Evolutionary conservation across 35 echinoderm and acorn worm genomes (phyloP), one percentile per base, ranked within the genome.

Genomic region (Eucidaris tribuloides): DNA sequence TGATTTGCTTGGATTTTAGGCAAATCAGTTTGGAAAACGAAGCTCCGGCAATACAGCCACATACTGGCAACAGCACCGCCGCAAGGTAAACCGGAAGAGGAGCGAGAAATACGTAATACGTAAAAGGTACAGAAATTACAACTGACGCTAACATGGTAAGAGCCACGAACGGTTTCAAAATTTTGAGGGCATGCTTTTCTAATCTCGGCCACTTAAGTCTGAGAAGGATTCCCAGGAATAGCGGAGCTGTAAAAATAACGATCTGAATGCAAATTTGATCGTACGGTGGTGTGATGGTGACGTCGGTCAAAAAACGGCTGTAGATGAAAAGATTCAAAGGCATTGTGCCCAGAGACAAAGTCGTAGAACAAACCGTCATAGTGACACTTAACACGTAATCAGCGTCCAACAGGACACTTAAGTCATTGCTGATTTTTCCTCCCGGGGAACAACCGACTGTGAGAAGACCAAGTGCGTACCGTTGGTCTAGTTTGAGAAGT

Each of bases 341-440:
- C 82, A 85, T 85, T 46, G 65, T 85, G 34, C 82, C 82, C 5
- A 85, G 45, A 1, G 82, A 62, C 30, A 85, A 38, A 18, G 76
- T 33, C 34, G 62, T 85, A 22, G 60, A 70, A 36, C 62, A 85
- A 5, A 56, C 42, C 0, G 82, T 85, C 82, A 85, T 85, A 23
- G 82, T 85, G 27, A 85, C 20, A 28, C 82, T 85, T 0, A 85
- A 66, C 14, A 48, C 42, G 3, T 72, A 39, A 23, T 85, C 82
- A 85, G 63, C 44, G 33, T 85, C 82, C 3, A 85, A 37, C 7
- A 85, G 64, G 6, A 85, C 17, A n/a, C 60, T 48, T 24, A 70
- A 85, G 24, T 72, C 55, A 27, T 85, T 85, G 36, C 82, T 85
- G 14, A 85, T 45, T 36, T 66, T 45, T 50, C 82, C 82, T 37